Conservation (phyloP, 2,113 vertebrate species). For the Ctenodactylus gundi region DNA sequence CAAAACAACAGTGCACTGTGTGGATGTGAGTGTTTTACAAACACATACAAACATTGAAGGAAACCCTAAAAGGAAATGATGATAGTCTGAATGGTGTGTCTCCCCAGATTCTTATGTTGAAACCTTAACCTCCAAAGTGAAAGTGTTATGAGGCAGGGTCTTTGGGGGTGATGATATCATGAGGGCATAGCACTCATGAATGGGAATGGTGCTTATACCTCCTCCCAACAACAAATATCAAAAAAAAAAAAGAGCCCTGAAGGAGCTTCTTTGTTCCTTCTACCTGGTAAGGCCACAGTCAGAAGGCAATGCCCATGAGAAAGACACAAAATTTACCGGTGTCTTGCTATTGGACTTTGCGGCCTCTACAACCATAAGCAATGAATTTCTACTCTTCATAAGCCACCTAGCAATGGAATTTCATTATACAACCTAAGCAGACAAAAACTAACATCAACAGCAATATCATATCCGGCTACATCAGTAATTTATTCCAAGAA, state of each 20-base stretch:
- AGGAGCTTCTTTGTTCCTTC: neutral
- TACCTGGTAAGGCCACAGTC: no score
- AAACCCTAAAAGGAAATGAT: neutral
- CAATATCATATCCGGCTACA: no score
- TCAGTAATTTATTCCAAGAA: neutral
- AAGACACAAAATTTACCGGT: neutral
- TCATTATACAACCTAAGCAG: neutral
- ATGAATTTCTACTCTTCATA: neutral
- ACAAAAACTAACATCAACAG: neutral
- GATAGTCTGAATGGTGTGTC: neutral
- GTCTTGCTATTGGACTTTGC: neutral
- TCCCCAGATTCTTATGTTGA: neutral
- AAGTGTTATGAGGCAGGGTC: neutral
- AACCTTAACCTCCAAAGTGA: neutral
- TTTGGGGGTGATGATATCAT: neutral
- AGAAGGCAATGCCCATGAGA: neutral
- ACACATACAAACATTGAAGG: neutral
- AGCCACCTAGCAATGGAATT: neutral
- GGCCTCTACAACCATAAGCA: neutral
- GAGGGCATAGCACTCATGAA: neutral
- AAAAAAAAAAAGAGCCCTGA: neutral
- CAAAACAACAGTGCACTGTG: neutral
- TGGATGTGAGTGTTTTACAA: neutral
- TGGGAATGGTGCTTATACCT: neutral
- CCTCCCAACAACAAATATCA: no score